phyloP scores from a whole-genome alignment of 2,888 invertebrate genomes.

The Salpingus planirostris region DNA sequence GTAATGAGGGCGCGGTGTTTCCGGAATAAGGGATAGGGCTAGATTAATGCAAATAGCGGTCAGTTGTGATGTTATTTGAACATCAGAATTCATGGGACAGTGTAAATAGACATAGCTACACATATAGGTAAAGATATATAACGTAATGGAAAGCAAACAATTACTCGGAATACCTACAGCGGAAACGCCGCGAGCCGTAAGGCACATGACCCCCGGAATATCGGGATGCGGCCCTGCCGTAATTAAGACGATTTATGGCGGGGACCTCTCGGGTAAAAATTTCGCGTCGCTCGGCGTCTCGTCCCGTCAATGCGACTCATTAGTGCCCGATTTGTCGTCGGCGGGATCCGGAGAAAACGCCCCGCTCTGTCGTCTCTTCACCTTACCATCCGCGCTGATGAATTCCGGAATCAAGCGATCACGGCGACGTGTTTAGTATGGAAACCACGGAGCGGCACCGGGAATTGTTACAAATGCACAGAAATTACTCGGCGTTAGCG shows the following conservation, averaged over 20 bases:
- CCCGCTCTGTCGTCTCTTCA: too few species aligned
- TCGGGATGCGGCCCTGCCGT: too few species aligned
- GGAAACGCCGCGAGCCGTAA: too few species aligned
- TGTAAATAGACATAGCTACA: slow-evolving; percentile 26
- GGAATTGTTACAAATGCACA: slow-evolving; percentile 20
- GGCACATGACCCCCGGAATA: too few species aligned
- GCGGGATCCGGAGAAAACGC: slow-evolving; percentile 15
- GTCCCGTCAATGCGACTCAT: slow-evolving; percentile 20
- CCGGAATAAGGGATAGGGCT: too few species aligned
- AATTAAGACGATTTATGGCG: too few species aligned
- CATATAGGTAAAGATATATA: slow-evolving; percentile 30
- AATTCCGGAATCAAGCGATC: slow-evolving; percentile 21
- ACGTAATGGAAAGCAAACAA: slow-evolving; percentile 33
- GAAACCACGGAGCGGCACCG: slow-evolving; percentile 17
- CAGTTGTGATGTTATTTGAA: slow-evolving; percentile 29
- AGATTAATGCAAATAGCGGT: slow-evolving; percentile 17
- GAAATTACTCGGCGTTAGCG: slow-evolving; percentile 15
- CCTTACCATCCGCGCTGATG: too few species aligned
- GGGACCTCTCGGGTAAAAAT: too few species aligned
- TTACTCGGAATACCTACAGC: slow-evolving; percentile 19
- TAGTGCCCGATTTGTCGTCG: slow-evolving; percentile 15
- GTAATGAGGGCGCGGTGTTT: too few species aligned
- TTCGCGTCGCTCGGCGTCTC: too few species aligned
- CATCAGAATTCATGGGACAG: slow-evolving; percentile 25
- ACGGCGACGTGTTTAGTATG: slow-evolving; percentile 21